Evolutionary conservation across 1,140 invertebrate species (phyloP).

Genomic region (Oedothorax gibbosus): DNA sequence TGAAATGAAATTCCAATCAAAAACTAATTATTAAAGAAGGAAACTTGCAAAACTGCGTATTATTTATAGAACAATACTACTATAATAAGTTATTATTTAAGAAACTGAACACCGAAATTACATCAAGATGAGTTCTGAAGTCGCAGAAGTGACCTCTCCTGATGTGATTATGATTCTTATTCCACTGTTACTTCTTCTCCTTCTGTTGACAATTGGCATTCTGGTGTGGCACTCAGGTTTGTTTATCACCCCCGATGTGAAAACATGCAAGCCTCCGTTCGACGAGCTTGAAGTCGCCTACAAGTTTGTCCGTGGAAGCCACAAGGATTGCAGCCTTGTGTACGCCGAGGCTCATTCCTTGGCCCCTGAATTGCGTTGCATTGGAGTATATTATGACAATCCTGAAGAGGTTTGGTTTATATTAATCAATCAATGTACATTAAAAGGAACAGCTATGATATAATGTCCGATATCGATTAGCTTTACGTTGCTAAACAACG

Average conservation of each 20-base stretch:
- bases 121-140: slow-evolving; percentile 26
- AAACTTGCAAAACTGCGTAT: too few relatives aligned
- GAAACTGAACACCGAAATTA: too few relatives aligned
- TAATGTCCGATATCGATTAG: background rate
- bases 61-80: too few relatives aligned
- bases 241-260: slow-evolving; percentile 66
- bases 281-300: slow-evolving; percentile 67
- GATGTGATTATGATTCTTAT: slow-evolving; percentile 32
- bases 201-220: slow-evolving; percentile 65
- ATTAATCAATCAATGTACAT: too few relatives aligned
- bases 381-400: slow-evolving; percentile 71
- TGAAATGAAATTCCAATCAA: slow-evolving; percentile 30
- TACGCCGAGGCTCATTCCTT: slow-evolving; percentile 68
- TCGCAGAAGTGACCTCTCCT: slow-evolving; percentile 6
- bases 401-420: slow-evolving; percentile 67
- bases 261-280: slow-evolving; percentile 67
- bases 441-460: background rate
- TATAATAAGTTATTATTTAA: too few relatives aligned
- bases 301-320: slow-evolving; percentile 69
- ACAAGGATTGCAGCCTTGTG: slow-evolving; percentile 68
- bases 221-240: slow-evolving; percentile 67
- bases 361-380: slow-evolving; percentile 66
- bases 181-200: slow-evolving; percentile 58
- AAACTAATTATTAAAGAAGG: background rate
- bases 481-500: background rate